Conservation (phyloP, 1,140 invertebrate species). For the Episyrphus balteatus region DNA sequence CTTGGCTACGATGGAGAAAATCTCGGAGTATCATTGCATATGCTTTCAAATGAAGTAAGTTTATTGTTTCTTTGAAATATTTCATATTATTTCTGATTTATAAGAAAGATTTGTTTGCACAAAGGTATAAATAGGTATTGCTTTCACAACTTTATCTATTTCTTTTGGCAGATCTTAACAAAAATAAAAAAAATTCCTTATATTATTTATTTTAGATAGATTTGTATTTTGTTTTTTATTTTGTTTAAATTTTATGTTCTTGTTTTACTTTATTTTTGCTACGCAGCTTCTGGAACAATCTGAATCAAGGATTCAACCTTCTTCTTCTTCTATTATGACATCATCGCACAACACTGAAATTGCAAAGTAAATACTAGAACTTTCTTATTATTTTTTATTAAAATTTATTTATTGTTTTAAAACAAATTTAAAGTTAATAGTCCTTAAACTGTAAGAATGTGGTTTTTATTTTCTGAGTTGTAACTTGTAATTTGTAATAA, state of each 20-base stretch:
- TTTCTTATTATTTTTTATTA: constrained; percentile 7
- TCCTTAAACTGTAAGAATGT: no score
- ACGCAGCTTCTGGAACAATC: constrained; percentile 49
- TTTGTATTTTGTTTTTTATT: constrained; percentile 18
- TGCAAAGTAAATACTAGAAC: constrained; percentile 46
- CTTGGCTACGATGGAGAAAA: constrained; percentile 48
- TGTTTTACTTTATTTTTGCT: constrained; percentile 33
- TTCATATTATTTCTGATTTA: not conserved
- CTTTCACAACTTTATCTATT: not conserved
- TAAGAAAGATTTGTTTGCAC: not conserved
- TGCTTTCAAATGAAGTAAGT: constrained; percentile 42
- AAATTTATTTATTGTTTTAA: constrained; percentile 4
- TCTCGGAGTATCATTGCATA: constrained; percentile 38
- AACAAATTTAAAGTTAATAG: no score
- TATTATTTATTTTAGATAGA: constrained; percentile 20
- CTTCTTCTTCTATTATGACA: constrained; percentile 37
- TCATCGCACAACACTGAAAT: constrained; percentile 38
- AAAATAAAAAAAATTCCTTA: not conserved
- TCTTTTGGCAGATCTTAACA: not conserved
- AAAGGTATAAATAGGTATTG: not conserved
- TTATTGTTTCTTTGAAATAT: not conserved
- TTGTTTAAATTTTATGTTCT: constrained; percentile 8
- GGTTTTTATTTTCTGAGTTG: no score
- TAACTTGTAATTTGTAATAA: no score
- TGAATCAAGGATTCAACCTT: constrained; percentile 29